Base-by-base conservation (phyloP, 2,888 invertebrate species). In the Polydrusus cervinus region DNA sequence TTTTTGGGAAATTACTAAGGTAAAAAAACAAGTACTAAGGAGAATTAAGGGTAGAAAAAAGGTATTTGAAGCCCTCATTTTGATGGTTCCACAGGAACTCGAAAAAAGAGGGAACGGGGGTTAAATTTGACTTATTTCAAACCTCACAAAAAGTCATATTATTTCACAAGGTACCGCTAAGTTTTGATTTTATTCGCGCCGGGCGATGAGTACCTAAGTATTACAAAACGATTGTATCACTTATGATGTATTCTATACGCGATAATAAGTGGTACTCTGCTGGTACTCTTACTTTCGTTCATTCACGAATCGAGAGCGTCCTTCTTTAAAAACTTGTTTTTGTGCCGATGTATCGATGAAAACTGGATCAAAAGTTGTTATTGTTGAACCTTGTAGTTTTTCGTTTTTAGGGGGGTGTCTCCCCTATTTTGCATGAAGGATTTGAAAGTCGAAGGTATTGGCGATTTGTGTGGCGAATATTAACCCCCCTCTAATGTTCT, bases 1-100 rank as follows among this genome's bases (percentile, higher is more conserved):
- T 74, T 83, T 83, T 13, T 79, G 81, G 16, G 72, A 60, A 14
- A 62, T 74, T 38, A 66, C 72, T 38, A 78, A 80, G 11, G 47
- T 43, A 3, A 73, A 67, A 40, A 69, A 40, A 25, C 25, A 68
- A 11, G 77, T 70, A 43, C 79, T 65, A 34, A 73, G 65, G 25
- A 78, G 64, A 43, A 79, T 60, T 60, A 77, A 47, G 69, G 78
- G 53, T 57, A 74, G 68, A 38, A 67, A 38, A 25, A n/a, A 18
- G 34, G 57, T 43, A 1, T 5, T 14, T 34, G n/a, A 11, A 65
- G 57, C 65, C 65, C 45, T 55, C 71, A 71, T 71, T 53, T 62
- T 65, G 47, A 1, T 66, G n/a, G 16, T 25, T 30, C 13, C 51
- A 20, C 1, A 25, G n/a, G n/a, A n/a, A 3, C 0, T 30, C 2